phyloP scores from a whole-genome alignment of 2,888 invertebrate species.

The Phania funesta region DNA sequence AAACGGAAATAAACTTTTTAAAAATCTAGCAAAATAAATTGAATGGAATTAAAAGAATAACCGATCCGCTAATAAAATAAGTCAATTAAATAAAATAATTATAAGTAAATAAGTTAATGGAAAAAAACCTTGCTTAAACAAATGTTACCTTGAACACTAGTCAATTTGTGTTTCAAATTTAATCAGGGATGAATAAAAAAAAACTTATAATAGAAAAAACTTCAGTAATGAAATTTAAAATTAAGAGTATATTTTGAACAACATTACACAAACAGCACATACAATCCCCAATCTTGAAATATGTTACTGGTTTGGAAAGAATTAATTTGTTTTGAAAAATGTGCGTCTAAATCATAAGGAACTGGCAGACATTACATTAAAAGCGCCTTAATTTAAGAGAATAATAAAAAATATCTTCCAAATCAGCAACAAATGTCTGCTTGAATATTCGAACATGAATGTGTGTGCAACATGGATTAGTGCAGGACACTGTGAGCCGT shows the following conservation, averaged over 20 bases:
- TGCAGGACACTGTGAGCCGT: background rate
- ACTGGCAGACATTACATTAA: too few species aligned
- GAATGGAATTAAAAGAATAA: background rate
- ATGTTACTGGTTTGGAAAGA: background rate
- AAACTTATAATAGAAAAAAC: constrained; percentile 45
- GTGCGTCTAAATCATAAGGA: too few species aligned
- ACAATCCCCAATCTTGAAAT: background rate
- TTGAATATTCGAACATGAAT: background rate
- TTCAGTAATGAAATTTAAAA: background rate
- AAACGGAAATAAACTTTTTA: background rate
- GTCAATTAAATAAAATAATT: constrained; percentile 1
- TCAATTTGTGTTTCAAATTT: constrained; percentile 67
- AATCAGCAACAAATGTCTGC: background rate
- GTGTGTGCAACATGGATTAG: background rate
- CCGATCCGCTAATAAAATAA: constrained; percentile 6
- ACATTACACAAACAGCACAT: background rate
- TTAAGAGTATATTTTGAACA: background rate
- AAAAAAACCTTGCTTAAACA: constrained; percentile 50
- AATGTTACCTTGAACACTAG: constrained; percentile 66
- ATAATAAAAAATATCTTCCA: background rate
- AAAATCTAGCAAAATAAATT: background rate
- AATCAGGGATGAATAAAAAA: constrained; percentile 66
- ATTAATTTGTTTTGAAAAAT: background rate
- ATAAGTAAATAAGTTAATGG: background rate
- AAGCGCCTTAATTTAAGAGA: too few species aligned